Conservation (phyloP, 2,113 vertebrate species). For the Megaptera novaeangliae region DNA sequence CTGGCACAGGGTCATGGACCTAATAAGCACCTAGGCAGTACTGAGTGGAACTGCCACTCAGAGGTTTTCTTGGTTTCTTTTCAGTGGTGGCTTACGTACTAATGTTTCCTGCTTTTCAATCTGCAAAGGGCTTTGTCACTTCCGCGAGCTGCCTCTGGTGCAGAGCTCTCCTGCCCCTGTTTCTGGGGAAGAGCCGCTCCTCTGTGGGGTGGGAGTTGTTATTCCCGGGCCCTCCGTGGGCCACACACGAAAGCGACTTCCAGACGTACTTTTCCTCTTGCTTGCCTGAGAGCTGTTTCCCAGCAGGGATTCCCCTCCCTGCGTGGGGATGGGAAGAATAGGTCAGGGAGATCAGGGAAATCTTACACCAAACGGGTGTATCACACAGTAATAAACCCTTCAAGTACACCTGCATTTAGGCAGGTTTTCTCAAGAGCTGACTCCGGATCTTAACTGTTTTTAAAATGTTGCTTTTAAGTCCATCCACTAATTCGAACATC, state of each 20-base stretch:
- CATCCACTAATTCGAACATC: neutral
- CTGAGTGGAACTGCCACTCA: neutral
- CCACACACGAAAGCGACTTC: neutral
- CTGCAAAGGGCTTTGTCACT: neutral
- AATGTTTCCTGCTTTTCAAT: neutral
- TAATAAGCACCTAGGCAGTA: neutral
- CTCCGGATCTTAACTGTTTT: neutral
- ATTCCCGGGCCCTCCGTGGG: fast-evolving
- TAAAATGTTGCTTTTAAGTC: neutral
- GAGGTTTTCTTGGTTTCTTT: neutral
- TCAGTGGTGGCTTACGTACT: neutral
- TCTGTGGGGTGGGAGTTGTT: too few species aligned
- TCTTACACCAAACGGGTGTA: fast-evolving
- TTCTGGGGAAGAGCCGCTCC: neutral
- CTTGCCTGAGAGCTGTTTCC: neutral
- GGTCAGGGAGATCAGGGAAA: neutral
- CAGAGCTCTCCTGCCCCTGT: neutral
- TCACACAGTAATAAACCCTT: neutral
- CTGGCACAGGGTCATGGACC: too few species aligned
- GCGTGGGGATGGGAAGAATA: neutral
- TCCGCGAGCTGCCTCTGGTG: neutral
- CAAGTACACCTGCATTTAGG: neutral
- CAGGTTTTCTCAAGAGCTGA: neutral
- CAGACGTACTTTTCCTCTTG: neutral
- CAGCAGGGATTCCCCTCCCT: neutral